Evolutionary conservation across 2,113 vertebrate genomes (phyloP).

Genomic region (Hydrochoerus hydrochaeris): DNA sequence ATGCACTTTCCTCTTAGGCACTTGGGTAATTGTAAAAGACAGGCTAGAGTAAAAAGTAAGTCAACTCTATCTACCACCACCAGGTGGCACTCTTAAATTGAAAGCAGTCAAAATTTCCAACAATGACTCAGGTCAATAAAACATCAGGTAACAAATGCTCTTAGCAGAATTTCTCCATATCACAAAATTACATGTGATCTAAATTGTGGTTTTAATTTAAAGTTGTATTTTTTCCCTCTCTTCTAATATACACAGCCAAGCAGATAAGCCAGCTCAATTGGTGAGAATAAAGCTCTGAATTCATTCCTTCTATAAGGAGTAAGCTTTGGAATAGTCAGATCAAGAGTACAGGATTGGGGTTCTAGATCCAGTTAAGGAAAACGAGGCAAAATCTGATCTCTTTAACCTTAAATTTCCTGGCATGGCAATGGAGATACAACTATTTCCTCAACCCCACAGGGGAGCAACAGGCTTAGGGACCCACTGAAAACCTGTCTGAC

Average conservation of each 20-base stretch:
- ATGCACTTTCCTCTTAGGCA: not conserved
- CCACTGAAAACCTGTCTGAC: not conserved
- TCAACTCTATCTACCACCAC: slow-evolving; percentile 40
- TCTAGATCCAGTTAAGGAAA: not conserved
- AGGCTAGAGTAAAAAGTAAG: not conserved
- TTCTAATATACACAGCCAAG: not conserved
- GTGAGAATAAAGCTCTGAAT: slow-evolving; percentile 12
- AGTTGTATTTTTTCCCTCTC: not conserved
- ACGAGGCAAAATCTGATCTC: slow-evolving; percentile 34
- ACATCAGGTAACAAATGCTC: not conserved
- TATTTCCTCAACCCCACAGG: not conserved
- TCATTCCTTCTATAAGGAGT: slow-evolving; percentile 23
- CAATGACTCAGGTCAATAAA: slow-evolving; percentile 14
- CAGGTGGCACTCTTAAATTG: slow-evolving; percentile 53
- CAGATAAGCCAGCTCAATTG: not conserved
- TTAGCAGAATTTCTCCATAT: slow-evolving; percentile 18
- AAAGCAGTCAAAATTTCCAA: slow-evolving; percentile 10
- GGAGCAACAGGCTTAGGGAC: not conserved
- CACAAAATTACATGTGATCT: not conserved
- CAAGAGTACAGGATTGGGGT: not conserved
- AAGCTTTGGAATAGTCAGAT: not conserved
- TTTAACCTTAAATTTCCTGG: slow-evolving; percentile 30
- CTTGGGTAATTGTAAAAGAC: not conserved
- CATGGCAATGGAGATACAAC: not conserved
- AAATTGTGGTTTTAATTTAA: not conserved